Percentiles rank a stretch among this genome's conserved stretches.
Conservation (phyloP, 1,140 invertebrate genomes). For the Oppia nitens region DNA sequence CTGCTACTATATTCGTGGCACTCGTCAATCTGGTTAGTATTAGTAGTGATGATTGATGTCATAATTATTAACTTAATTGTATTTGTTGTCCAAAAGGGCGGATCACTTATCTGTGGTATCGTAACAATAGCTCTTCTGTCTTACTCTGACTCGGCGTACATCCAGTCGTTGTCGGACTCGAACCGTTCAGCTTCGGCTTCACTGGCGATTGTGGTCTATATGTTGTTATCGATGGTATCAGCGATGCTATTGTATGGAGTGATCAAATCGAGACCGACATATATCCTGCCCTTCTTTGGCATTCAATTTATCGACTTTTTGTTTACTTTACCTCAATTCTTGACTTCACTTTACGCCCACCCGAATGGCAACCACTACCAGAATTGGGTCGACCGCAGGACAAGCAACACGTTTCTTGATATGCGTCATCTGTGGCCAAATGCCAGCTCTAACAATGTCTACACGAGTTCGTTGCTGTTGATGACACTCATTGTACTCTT, state of each 20-base stretch:
- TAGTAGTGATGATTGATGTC: not conserved
- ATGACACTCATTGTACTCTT: slow-evolving; percentile 8
- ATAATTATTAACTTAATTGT: not conserved
- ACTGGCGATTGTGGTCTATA: slow-evolving; percentile 4
- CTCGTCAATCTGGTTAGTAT: slow-evolving; percentile 14
- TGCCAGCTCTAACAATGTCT: not conserved
- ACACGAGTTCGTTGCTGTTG: slow-evolving; percentile 9
- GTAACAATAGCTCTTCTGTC: slow-evolving; percentile 2
- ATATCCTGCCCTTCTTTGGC: slow-evolving; percentile 70
- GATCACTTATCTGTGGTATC: slow-evolving; percentile 10
- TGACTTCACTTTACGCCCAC: slow-evolving; percentile 5
- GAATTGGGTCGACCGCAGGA: not conserved
- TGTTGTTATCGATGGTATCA: slow-evolving; percentile 12
- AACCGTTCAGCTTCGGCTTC: not conserved
- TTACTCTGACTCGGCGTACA: not conserved
- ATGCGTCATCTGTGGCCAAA: not conserved
- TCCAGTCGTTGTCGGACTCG: not conserved
- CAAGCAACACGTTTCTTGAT: not conserved
- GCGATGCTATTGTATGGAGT: slow-evolving; percentile 17
- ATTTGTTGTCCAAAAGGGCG: not conserved
- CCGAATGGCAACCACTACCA: not conserved
- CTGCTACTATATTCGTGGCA: slow-evolving; percentile 14
- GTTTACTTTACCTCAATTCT: slow-evolving; percentile 36
- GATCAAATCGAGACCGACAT: slow-evolving; percentile 36
- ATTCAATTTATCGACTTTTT: slow-evolving; percentile 74